These are phyloP conservation scores for Cheilosia vernalis DNA, from an alignment of 2,888 invertebrate species.

Conservation along the genomic window DNA sequence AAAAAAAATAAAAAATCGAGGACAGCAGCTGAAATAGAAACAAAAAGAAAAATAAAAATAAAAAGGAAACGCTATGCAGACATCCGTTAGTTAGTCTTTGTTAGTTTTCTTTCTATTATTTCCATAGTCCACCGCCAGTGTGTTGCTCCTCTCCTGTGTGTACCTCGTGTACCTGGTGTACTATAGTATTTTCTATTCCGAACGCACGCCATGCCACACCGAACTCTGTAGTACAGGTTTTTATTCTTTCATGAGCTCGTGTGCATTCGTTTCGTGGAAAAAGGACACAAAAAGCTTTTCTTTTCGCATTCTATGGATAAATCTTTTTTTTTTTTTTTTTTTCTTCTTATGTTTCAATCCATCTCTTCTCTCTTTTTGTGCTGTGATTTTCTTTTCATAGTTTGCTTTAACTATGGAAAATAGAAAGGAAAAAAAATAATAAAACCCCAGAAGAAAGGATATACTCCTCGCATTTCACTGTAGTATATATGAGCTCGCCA, in stretches of 20 bases:
- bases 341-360: slow-evolving; percentile 19
- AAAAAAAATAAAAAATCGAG: slow-evolving; percentile 36
- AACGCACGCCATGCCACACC: slow-evolving; percentile 36
- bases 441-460: slow-evolving; percentile 43
- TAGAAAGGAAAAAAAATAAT: neutral
- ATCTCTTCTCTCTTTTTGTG: slow-evolving; percentile 38
- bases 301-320: slow-evolving; percentile 64
- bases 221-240: slow-evolving; percentile 13
- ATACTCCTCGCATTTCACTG: slow-evolving; percentile 44
- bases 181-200: slow-evolving; percentile 30
- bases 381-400: slow-evolving; percentile 64
- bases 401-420: slow-evolving; percentile 47
- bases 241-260: slow-evolving; percentile 23
- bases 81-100: slow-evolving; percentile 67
- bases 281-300: slow-evolving; percentile 73
- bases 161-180: neutral
- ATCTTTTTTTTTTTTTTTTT: slow-evolving; percentile 22
- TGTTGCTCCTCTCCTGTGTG: neutral
- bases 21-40: slow-evolving; percentile 28
- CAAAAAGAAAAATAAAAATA: slow-evolving; percentile 24
- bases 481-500: slow-evolving; percentile 5
- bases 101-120: slow-evolving; percentile 62
- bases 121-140: slow-evolving; percentile 37
- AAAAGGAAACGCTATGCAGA: slow-evolving; percentile 54
- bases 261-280: slow-evolving; percentile 61